Conservation (phyloP, 2,797 vertebrate genomes). For the Holocentrus rufus region DNA sequence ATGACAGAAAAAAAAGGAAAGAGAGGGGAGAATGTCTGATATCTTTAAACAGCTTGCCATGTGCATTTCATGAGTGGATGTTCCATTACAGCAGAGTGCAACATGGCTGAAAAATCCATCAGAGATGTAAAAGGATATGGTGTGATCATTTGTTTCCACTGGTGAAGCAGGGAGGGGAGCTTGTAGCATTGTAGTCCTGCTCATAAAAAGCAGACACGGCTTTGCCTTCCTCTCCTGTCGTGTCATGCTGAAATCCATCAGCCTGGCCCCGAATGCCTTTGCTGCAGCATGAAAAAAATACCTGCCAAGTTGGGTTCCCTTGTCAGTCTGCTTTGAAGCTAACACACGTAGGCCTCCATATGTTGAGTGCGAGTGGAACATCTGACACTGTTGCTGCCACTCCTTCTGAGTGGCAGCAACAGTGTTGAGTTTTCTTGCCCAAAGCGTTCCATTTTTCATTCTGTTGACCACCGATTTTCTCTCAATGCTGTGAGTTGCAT, state of each 20-base stretch:
- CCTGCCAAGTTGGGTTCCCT: neutral
- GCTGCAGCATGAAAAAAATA: neutral
- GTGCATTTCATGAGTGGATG: constrained; percentile 67
- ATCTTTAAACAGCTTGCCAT: constrained; percentile 69
- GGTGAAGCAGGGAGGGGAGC: constrained; percentile 64
- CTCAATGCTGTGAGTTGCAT: neutral
- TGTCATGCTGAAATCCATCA: constrained; percentile 20
- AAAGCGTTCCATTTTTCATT: neutral
- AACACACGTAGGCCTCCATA: neutral
- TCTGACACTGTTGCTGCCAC: neutral
- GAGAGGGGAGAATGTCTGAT: constrained; percentile 51
- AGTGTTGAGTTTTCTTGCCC: neutral
- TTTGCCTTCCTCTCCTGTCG: constrained; percentile 29
- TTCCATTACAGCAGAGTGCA: constrained; percentile 74
- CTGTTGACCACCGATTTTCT: neutral
- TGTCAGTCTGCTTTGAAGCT: neutral
- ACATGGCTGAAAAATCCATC: constrained; percentile 75
- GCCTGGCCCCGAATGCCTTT: neutral
- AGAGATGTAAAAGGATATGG: constrained; percentile 75
- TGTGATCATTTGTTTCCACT: constrained; percentile 79
- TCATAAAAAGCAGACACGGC: constrained; percentile 46
- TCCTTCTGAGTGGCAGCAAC: no score
- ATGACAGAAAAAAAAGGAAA: constrained; percentile 27
- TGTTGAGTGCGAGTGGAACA: neutral
- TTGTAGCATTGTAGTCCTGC: constrained; percentile 63